phyloP scores from a whole-genome alignment of 2,113 vertebrate species.

The Ondatra zibethicus region DNA sequence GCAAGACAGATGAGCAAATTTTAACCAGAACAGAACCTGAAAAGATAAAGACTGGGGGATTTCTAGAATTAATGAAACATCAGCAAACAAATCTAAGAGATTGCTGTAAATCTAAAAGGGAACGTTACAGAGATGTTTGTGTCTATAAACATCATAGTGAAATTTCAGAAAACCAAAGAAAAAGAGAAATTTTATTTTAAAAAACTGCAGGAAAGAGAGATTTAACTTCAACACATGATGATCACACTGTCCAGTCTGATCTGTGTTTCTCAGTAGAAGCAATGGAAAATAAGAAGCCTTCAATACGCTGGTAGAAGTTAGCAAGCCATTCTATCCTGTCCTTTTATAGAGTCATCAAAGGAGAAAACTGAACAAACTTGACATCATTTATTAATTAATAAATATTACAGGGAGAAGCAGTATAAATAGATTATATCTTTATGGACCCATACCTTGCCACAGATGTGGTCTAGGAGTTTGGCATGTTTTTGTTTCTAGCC shows the following conservation, averaged over 20 bases:
- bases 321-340: not conserved
- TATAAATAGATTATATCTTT: not conserved
- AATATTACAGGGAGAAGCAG: not conserved
- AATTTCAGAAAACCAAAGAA: slow-evolving; percentile 2
- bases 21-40: slow-evolving; percentile 22
- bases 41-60: slow-evolving; percentile 29
- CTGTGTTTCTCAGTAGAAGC: slow-evolving; percentile 1
- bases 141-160: not conserved
- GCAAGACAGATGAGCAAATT: not conserved
- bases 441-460: slow-evolving; percentile 19
- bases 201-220: not conserved
- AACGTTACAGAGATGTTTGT: slow-evolving; percentile 12
- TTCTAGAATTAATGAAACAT: slow-evolving; percentile 37
- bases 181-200: slow-evolving; percentile 1
- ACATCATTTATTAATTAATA: slow-evolving; percentile 29
- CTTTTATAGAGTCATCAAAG: not conserved
- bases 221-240: not conserved
- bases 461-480: not conserved
- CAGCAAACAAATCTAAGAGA: not conserved
- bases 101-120: slow-evolving; percentile 20
- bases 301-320: not conserved
- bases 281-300: not conserved
- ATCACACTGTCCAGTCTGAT: not conserved
- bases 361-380: slow-evolving; percentile 9
- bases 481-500: not conserved